A percentile compares a stretch with the other conserved stretches of the same genome.
phyloP scores from a whole-genome alignment of 2,797 vertebrate genomes.

The Gambusia yucatana region DNA sequence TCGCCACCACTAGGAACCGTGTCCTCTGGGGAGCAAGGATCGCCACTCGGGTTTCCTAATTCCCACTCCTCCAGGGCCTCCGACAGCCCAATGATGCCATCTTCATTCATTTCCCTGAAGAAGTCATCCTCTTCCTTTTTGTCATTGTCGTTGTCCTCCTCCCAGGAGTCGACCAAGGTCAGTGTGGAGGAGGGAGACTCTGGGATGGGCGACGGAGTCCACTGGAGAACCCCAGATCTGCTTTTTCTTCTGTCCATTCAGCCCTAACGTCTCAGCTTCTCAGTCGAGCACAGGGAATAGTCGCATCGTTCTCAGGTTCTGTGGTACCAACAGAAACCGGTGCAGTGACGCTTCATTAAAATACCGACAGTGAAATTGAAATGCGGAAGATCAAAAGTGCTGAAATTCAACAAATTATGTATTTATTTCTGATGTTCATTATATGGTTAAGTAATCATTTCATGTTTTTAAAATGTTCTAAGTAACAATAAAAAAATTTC shows the following conservation, averaged over 20 bases:
- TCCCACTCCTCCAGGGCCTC: slow-evolving; percentile 49
- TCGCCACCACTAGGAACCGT: slow-evolving; percentile 6
- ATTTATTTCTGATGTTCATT: background rate
- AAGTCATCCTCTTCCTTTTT: slow-evolving; percentile 59
- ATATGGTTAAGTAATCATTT: background rate
- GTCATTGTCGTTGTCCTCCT: slow-evolving; percentile 46
- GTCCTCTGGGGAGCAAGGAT: slow-evolving; percentile 22
- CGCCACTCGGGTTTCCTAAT: slow-evolving; percentile 16
- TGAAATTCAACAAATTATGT: background rate
- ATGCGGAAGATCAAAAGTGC: background rate
- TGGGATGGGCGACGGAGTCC: slow-evolving; percentile 67
- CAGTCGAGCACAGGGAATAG: slow-evolving; percentile 37
- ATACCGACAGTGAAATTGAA: too few species aligned
- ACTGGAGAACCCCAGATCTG: slow-evolving; percentile 54
- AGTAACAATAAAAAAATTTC: too few species aligned
- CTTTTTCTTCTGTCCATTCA: slow-evolving; percentile 65
- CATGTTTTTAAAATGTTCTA: too few species aligned
- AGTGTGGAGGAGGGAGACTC: slow-evolving; percentile 53
- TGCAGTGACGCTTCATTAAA: background rate
- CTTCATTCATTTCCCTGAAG: slow-evolving; percentile 75
- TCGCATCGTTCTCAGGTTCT: slow-evolving; percentile 22
- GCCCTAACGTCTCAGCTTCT: slow-evolving; percentile 17
- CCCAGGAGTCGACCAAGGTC: slow-evolving; percentile 58
- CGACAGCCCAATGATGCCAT: slow-evolving; percentile 81
- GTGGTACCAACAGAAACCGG: background rate